phyloP scores from a whole-genome alignment of 2,888 invertebrate species.

The Cryptocephalus primarius region DNA sequence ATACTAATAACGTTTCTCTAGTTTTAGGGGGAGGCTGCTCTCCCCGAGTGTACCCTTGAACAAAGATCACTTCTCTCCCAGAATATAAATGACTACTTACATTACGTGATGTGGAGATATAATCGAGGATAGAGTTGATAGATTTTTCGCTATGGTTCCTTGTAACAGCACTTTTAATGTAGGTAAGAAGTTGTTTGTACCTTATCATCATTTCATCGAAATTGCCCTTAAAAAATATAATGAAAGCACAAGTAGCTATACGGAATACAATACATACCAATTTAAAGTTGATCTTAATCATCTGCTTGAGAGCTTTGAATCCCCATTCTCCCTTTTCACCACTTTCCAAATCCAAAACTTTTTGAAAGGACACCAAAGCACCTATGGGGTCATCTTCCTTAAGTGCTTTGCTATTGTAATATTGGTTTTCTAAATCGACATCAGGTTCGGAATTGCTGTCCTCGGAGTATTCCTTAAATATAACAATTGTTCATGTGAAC shows the following conservation, averaged over 20 bases:
- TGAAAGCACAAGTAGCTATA: not conserved
- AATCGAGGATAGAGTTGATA: slow-evolving; percentile 97
- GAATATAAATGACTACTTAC: slow-evolving; percentile 44
- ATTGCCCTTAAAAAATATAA: slow-evolving; percentile 52
- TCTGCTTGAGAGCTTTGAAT: slow-evolving; percentile 98
- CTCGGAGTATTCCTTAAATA: slow-evolving; percentile 60
- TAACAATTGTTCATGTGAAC: not conserved
- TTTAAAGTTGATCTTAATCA: slow-evolving; percentile 99
- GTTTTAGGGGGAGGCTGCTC: no score
- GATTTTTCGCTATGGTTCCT: slow-evolving; percentile 99
- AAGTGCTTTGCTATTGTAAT: slow-evolving; percentile 96
- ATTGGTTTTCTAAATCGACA: slow-evolving; percentile 98
- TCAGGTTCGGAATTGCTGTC: slow-evolving; percentile 99
- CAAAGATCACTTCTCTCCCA: no score
- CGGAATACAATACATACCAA: slow-evolving; percentile 45
- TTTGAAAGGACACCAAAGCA: slow-evolving; percentile 87
- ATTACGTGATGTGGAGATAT: slow-evolving; percentile 98
- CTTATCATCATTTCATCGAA: slow-evolving; percentile 60
- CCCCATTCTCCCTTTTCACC: slow-evolving; percentile 99
- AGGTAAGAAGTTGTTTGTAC: slow-evolving; percentile 92
- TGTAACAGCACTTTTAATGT: slow-evolving; percentile 98
- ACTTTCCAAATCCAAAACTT: slow-evolving; percentile 91
- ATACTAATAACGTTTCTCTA: no score
- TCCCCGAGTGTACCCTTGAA: no score
- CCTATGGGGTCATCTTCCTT: slow-evolving; percentile 93